phyloP scores from a whole-genome alignment of 2,113 vertebrate species.

The Burhinus bistriatus region DNA sequence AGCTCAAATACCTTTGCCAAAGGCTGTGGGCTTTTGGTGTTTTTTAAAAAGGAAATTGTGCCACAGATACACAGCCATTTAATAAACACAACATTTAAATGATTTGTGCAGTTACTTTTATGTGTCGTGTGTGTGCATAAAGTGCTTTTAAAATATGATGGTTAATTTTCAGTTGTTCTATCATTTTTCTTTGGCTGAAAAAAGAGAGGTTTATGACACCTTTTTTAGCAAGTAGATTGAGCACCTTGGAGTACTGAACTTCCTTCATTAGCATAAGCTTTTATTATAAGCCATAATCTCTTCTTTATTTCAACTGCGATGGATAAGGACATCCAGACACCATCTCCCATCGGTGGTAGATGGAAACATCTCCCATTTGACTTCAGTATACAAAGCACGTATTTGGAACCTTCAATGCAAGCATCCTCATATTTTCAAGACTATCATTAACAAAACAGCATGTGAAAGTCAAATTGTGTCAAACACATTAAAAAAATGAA shows the following conservation, averaged over 20 bases:
- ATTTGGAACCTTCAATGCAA: not conserved
- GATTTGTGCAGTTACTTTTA: not conserved
- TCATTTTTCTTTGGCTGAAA: not conserved
- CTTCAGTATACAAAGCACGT: not conserved
- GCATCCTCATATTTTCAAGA: not conserved
- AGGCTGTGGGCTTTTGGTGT: not conserved
- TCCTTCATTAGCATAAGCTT: constrained; percentile 42
- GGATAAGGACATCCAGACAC: not conserved
- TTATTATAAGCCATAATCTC: constrained; percentile 13
- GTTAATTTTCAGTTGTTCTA: constrained; percentile 40
- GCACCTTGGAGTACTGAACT: constrained; percentile 10
- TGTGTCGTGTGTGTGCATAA: not conserved
- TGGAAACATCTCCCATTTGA: not conserved
- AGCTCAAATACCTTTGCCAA: constrained; percentile 21
- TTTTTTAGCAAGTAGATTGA: constrained; percentile 36
- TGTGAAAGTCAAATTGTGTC: not conserved
- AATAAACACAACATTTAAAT: not conserved
- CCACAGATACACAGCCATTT: not conserved
- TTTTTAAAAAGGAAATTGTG: not conserved
- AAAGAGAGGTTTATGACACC: constrained; percentile 19
- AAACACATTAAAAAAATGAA: not conserved
- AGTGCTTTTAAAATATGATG: not conserved
- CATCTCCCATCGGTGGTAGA: not conserved
- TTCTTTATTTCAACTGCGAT: not conserved
- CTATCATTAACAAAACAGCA: not conserved